These are phyloP conservation scores for Macquaria australasica DNA, from an alignment of 2,113 vertebrate genomes.

Conservation along the genomic window DNA sequence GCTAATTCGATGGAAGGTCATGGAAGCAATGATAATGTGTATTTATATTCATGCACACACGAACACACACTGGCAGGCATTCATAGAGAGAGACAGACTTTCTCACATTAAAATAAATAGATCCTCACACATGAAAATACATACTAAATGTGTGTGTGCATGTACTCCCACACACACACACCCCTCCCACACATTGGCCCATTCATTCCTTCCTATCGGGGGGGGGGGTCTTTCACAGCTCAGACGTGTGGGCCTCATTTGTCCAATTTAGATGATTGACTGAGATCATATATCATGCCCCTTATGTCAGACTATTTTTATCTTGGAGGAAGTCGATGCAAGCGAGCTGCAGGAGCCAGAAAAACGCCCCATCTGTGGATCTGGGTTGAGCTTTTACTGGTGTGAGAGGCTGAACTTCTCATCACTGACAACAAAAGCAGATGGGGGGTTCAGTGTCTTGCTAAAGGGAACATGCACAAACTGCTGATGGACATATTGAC, in stretches of 20 bases:
- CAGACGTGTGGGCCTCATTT: slow-evolving; percentile 74
- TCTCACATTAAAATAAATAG: slow-evolving; percentile 26
- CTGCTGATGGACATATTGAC: slow-evolving; percentile 16
- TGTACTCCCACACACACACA: slow-evolving; percentile 38
- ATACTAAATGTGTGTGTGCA: slow-evolving; percentile 11
- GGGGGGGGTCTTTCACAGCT: slow-evolving; percentile 60
- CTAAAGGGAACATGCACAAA: slow-evolving; percentile 15
- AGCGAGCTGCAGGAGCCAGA: slow-evolving; percentile 27
- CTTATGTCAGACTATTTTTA: slow-evolving; percentile 70
- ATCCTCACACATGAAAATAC: slow-evolving; percentile 27
- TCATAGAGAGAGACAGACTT: slow-evolving; percentile 14
- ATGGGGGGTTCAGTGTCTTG: not conserved
- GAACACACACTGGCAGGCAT: not conserved
- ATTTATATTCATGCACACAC: slow-evolving; percentile 29
- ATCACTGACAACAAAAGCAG: slow-evolving; percentile 28
- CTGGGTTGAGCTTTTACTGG: slow-evolving; percentile 19
- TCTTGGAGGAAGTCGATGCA: slow-evolving; percentile 54
- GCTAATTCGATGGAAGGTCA: slow-evolving; percentile 18
- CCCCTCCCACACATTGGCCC: slow-evolving; percentile 31
- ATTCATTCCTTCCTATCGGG: slow-evolving; percentile 52
- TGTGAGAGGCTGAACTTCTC: slow-evolving; percentile 38
- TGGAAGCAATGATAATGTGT: not conserved
- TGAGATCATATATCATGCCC: slow-evolving; percentile 75
- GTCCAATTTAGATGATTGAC: slow-evolving; percentile 78
- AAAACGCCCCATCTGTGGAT: slow-evolving; percentile 44